These are phyloP conservation scores for Machimus rusticus DNA, from an alignment of 2,888 invertebrate genomes.

Conservation along the genomic window DNA sequence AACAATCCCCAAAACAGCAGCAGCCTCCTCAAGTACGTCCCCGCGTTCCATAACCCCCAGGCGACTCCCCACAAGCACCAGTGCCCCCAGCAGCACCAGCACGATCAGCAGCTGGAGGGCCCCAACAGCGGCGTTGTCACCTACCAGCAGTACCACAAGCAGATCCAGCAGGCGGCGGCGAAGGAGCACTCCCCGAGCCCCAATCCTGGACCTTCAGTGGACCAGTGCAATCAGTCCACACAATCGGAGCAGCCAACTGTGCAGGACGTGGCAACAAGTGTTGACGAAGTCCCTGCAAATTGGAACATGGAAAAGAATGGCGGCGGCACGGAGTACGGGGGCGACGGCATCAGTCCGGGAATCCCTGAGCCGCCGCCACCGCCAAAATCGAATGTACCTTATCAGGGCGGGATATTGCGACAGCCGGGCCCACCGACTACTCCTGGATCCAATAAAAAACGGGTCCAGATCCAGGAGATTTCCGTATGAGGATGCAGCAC, in stretches of 20 bases:
- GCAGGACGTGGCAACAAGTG: conserved; percentile 50
- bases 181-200: background rate
- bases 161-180: conserved; percentile 5
- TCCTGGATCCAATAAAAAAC: conserved; percentile 82
- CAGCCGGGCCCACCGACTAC: conserved; percentile 66
- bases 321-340: conserved; percentile 62
- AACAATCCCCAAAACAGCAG: background rate
- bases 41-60: conserved; percentile 48
- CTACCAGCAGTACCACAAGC: conserved; percentile 48
- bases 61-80: conserved; percentile 54
- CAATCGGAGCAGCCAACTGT: conserved; percentile 49
- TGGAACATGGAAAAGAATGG: conserved; percentile 51
- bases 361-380: conserved; percentile 71
- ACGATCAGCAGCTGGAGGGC: background rate
- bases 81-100: conserved; percentile 39
- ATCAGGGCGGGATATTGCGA: conserved; percentile 68
- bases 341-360: conserved; percentile 58
- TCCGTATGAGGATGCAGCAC: conserved; percentile 69
- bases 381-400: conserved; percentile 61
- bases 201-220: conserved; percentile 41
- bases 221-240: conserved; percentile 51
- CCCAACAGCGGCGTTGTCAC: conserved; percentile 47
- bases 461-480: conserved; percentile 92
- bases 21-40: conserved; percentile 49
- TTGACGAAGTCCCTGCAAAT: conserved; percentile 47